phyloP scores from a whole-genome alignment of 2,797 vertebrate genomes.

The Coregonus sp. region DNA sequence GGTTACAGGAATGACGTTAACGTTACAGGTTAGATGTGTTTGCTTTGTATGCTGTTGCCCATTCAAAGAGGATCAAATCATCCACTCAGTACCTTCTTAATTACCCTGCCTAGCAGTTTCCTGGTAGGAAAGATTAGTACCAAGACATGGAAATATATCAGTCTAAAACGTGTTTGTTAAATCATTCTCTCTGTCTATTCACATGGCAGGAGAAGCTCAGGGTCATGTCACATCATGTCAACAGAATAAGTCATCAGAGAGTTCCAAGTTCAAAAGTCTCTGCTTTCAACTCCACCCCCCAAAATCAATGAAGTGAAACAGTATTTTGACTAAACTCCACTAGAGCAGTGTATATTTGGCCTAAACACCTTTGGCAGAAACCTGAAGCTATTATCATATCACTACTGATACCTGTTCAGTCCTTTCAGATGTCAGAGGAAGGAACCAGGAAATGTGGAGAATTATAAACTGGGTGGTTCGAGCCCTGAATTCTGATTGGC shows the following conservation, averaged over 20 bases:
- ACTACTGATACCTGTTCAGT: too few relatives aligned
- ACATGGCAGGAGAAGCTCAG: neutral
- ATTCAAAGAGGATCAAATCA: constrained; percentile 6
- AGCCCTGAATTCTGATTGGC: too few relatives aligned
- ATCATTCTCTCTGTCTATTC: neutral
- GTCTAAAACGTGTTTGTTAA: neutral
- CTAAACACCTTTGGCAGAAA: too few relatives aligned
- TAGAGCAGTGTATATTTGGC: too few relatives aligned
- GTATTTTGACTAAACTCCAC: neutral
- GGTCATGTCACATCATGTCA: neutral
- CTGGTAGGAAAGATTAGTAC: neutral
- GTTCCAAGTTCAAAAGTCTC: neutral
- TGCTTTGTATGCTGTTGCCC: constrained; percentile 5
- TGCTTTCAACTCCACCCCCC: neutral
- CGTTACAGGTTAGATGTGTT: constrained; percentile 26
- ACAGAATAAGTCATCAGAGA: neutral
- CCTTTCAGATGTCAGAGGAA: too few relatives aligned
- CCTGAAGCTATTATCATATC: too few relatives aligned
- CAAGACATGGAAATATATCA: neutral
- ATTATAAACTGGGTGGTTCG: too few relatives aligned
- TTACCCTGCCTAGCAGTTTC: neutral
- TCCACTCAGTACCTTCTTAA: neutral
- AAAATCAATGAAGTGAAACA: neutral
- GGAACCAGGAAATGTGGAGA: too few relatives aligned
- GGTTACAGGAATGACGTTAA: constrained; percentile 6